phyloP scores from a whole-genome alignment of 2,888 invertebrate genomes.

The Octonoba sinensis region DNA sequence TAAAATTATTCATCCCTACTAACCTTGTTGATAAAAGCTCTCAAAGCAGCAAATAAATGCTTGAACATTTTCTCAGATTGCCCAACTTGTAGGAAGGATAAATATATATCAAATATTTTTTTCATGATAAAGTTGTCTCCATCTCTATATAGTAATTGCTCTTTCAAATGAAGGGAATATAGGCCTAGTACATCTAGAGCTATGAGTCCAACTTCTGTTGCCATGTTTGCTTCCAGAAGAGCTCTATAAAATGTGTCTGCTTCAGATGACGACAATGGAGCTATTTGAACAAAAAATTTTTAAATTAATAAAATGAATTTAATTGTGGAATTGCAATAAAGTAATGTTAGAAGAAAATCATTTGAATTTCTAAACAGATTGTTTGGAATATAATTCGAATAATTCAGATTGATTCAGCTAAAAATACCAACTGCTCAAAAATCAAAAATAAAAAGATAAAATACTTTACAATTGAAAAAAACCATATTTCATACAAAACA shows the following conservation, averaged over 20 bases:
- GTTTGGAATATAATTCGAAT: too few species aligned
- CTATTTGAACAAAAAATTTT: slow-evolving; percentile 64
- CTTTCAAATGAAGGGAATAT: slow-evolving; percentile 83
- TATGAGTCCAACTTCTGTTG: slow-evolving; percentile 90
- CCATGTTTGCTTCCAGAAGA: slow-evolving; percentile 83
- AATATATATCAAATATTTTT: slow-evolving; percentile 77
- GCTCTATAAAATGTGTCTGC: slow-evolving; percentile 73
- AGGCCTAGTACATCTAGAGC: slow-evolving; percentile 88
- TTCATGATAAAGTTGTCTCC: slow-evolving; percentile 84
- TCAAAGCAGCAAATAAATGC: slow-evolving; percentile 90
- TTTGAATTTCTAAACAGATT: background rate
- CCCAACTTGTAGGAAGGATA: slow-evolving; percentile 77
- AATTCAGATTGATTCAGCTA: too few species aligned
- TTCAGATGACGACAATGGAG: slow-evolving; percentile 69
- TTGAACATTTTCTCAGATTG: slow-evolving; percentile 91
- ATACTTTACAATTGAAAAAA: too few species aligned
- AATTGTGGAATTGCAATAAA: slow-evolving; percentile 6
- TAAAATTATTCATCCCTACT: background rate
- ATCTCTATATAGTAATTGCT: slow-evolving; percentile 74
- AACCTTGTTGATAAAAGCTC: slow-evolving; percentile 88
- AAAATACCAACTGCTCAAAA: too few species aligned
- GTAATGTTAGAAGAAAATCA: background rate
- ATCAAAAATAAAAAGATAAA: too few species aligned
- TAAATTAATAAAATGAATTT: background rate
- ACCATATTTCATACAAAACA: too few species aligned